Percentiles rank a stretch among this genome's conserved stretches.
phyloP scores from a whole-genome alignment of 2,113 vertebrate genomes.

The Leucoraja erinaceus region DNA sequence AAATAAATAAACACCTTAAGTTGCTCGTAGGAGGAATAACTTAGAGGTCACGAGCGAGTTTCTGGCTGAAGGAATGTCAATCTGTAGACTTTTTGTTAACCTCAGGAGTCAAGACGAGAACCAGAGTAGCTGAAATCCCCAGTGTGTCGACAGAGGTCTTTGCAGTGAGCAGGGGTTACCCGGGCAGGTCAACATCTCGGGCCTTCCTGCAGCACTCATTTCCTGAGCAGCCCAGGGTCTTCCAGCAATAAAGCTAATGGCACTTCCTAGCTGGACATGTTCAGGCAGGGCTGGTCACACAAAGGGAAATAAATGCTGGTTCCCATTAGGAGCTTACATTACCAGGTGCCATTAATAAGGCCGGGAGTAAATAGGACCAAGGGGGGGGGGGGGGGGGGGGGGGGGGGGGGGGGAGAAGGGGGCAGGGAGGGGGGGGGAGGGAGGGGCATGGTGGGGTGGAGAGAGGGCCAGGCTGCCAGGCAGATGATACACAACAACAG shows the following conservation, averaged over 20 bases:
- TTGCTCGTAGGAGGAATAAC: not conserved
- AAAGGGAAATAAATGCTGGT: conserved; percentile 58
- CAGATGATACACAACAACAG: conserved; percentile 44
- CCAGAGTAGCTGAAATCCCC: conserved; percentile 66
- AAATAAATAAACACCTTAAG: conserved; percentile 10
- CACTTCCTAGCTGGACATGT: conserved; percentile 62
- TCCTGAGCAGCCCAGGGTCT: conserved; percentile 77
- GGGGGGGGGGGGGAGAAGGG: no score
- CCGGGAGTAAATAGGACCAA: conserved; percentile 61
- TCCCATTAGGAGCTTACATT: conserved; percentile 66
- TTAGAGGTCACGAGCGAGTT: not conserved
- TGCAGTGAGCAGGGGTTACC: conserved; percentile 63
- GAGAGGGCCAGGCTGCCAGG: not conserved
- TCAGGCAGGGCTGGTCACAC: conserved; percentile 51
- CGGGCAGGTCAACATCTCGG: conserved; percentile 60
- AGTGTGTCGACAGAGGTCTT: conserved; percentile 61
- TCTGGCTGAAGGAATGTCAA: conserved; percentile 31
- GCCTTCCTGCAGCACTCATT: conserved; percentile 75
- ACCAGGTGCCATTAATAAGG: conserved; percentile 86
- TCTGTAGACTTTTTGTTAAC: conserved; percentile 37
- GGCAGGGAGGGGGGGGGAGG: not conserved
- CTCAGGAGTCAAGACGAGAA: conserved; percentile 59
- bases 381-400: not conserved
- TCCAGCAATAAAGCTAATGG: conserved; percentile 83
- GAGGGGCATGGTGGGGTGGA: no score